phyloP scores from a whole-genome alignment of 2,797 vertebrate genomes.

The Cuculus canorus region DNA sequence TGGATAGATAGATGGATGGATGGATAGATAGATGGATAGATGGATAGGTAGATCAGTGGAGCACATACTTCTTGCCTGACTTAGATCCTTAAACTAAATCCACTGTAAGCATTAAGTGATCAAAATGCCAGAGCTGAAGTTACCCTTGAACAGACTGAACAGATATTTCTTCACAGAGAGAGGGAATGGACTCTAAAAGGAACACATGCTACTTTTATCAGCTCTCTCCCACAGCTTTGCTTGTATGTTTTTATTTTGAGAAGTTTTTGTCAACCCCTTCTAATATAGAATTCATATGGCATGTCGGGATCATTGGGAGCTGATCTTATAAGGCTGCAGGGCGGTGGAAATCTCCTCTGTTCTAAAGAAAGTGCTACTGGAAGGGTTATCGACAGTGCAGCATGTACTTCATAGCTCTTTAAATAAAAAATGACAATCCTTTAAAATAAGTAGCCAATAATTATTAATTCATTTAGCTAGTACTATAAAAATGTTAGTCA shows the following conservation, averaged over 20 bases:
- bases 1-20: too few species aligned
- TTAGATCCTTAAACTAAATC: not conserved
- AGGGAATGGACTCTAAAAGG: not conserved
- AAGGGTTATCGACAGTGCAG: not conserved
- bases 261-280: not conserved
- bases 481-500: conserved; percentile 28
- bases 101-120: not conserved
- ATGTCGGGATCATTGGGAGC: not conserved
- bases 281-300: not conserved
- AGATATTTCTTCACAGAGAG: not conserved
- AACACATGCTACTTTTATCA: not conserved
- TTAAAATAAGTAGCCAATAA: conserved; percentile 22
- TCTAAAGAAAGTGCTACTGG: not conserved
- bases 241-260: not conserved
- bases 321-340: not conserved
- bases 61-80: not conserved
- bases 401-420: not conserved
- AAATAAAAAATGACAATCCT: conserved; percentile 17
- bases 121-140: not conserved
- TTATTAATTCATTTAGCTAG: conserved; percentile 39
- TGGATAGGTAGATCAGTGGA: too few species aligned
- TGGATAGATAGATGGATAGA: too few species aligned
- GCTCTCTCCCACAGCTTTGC: not conserved
- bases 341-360: not conserved
- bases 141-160: not conserved